phyloP scores from a whole-genome alignment of 2,888 invertebrate species.

The Chloroclysta siterata region DNA sequence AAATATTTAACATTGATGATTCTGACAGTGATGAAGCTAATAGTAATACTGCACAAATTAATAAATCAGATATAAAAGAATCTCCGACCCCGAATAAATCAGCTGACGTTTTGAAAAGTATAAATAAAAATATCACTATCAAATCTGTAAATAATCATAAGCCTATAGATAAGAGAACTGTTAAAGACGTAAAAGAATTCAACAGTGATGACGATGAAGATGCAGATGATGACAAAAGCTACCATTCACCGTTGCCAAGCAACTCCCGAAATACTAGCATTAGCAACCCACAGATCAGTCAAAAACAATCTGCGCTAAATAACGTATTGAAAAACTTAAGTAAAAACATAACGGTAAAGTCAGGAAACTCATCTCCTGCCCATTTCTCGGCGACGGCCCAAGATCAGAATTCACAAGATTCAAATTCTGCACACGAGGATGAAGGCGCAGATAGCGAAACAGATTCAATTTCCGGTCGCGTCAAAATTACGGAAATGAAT shows the following conservation, averaged over 20 bases:
- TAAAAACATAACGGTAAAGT: conserved; percentile 70
- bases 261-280: conserved; percentile 18
- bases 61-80: conserved; percentile 36
- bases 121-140: conserved; percentile 63
- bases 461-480: conserved; percentile 53
- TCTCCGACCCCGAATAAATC: conserved; percentile 30
- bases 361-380: conserved; percentile 59
- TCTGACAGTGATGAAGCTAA: conserved; percentile 70
- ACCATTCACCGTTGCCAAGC: conserved; percentile 1
- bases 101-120: conserved; percentile 54
- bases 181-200: conserved; percentile 37
- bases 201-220: conserved; percentile 39
- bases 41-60: conserved; percentile 32
- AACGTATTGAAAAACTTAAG: conserved; percentile 66
- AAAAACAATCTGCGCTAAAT: conserved; percentile 53
- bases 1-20: conserved; percentile 76
- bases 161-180: conserved; percentile 34
- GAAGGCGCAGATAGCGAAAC: conserved; percentile 51
- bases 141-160: conserved; percentile 50
- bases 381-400: conserved; percentile 41
- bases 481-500: conserved; percentile 68
- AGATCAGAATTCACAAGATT: conserved; percentile 47
- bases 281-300: conserved; percentile 36
- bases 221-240: conserved; percentile 33
- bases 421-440: conserved; percentile 39